These are phyloP conservation scores for Epizoanthus illoricatus DNA, from an alignment of 92 coral and sea anemone species.

Conservation along the genomic window DNA sequence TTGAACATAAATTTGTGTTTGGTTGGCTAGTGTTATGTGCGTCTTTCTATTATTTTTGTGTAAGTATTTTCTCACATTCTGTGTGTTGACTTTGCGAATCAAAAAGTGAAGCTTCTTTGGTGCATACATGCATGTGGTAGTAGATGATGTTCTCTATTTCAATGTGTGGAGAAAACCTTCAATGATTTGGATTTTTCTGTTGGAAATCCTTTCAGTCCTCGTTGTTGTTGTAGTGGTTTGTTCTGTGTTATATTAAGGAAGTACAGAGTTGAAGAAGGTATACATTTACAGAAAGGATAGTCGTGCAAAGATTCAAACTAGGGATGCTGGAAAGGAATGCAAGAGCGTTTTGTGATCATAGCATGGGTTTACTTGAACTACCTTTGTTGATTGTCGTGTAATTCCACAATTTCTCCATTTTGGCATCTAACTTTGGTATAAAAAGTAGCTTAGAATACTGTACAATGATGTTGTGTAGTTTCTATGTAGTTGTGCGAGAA, in stretches of 20 bases:
- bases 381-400: slow-evolving; percentile 18
- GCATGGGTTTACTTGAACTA: slow-evolving; percentile 37
- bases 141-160: slow-evolving; percentile 8
- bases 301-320: not conserved
- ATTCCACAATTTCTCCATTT: slow-evolving; percentile 18
- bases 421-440: not conserved
- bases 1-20: slow-evolving; percentile 28
- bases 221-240: not conserved
- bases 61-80: not conserved
- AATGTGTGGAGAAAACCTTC: slow-evolving; percentile 31
- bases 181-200: slow-evolving; percentile 20
- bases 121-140: slow-evolving; percentile 8
- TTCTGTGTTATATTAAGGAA: not conserved
- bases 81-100: not conserved
- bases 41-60: not conserved
- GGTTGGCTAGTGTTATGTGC: slow-evolving; percentile 24
- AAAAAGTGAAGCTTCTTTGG: not conserved
- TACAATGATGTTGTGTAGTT: not conserved
- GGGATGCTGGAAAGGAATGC: slow-evolving; percentile 26
- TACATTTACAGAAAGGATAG: not conserved
- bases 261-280: not conserved
- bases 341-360: slow-evolving; percentile 33
- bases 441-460: not conserved
- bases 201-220: slow-evolving; percentile 15
- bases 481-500: slow-evolving; percentile 1